phyloP scores from a whole-genome alignment of 2,113 vertebrate species.

The Silurus asotus region DNA sequence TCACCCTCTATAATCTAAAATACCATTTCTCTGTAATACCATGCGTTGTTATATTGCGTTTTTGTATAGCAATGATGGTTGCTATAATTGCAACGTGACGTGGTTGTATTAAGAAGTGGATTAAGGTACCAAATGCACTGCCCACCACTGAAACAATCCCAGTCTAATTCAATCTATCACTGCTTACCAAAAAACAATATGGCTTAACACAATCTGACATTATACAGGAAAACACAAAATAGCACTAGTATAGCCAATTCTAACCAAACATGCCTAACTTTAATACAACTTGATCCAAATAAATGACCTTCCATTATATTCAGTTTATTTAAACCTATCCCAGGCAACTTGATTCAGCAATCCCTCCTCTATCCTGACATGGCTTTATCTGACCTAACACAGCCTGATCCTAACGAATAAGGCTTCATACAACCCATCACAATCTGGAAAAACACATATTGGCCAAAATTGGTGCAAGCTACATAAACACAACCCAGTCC shows the following conservation, averaged over 20 bases:
- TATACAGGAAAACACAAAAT: background rate
- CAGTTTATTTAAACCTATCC: background rate
- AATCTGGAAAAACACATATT: background rate
- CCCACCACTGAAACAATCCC: background rate
- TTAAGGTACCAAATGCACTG: no score
- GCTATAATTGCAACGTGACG: no score
- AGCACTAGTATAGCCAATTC: background rate
- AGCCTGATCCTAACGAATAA: background rate
- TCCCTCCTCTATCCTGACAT: no score
- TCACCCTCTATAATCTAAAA: no score
- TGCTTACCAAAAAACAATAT: background rate
- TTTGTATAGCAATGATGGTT: no score
- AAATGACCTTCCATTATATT: background rate
- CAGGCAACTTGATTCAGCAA: background rate
- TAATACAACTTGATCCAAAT: background rate
- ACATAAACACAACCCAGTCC: background rate
- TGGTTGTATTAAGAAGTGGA: no score
- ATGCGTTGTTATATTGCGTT: no score
- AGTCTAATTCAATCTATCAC: background rate
- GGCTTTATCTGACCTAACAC: background rate
- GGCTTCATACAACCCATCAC: background rate
- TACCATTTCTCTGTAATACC: no score
- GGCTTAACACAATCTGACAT: background rate
- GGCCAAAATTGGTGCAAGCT: background rate
- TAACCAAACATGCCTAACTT: background rate